Conservation (phyloP, 2,113 vertebrate genomes). For the Astatoreochromis straeleni region DNA sequence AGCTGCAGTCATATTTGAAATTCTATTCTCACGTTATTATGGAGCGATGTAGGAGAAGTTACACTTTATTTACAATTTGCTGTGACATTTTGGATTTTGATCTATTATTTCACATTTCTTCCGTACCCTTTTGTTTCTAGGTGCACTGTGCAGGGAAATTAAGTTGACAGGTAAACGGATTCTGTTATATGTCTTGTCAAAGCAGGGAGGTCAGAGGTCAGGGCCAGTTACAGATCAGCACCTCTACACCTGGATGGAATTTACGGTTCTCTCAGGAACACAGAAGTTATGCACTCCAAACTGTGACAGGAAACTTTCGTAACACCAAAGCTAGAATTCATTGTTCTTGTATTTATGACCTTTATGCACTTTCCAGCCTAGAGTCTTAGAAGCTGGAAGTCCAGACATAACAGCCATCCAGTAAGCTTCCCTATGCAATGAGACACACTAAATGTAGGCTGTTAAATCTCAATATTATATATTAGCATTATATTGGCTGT, state of each 20-base stretch:
- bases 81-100: conserved; percentile 38
- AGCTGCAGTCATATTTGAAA: conserved; percentile 49
- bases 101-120: conserved; percentile 14
- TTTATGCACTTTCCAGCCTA: not conserved
- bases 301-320: not conserved
- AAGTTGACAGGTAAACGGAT: not conserved
- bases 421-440: not conserved
- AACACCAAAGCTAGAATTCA: not conserved
- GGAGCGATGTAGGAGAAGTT: conserved; percentile 3
- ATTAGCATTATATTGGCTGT: not conserved
- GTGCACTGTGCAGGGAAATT: not conserved
- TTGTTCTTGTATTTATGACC: not conserved
- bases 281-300: not conserved
- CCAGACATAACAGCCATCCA: not conserved
- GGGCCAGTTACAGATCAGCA: not conserved
- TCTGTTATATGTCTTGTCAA: not conserved
- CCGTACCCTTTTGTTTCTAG: not conserved
- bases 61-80: conserved; percentile 34
- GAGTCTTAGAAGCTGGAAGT: not conserved
- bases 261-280: not conserved
- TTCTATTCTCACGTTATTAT: conserved; percentile 32
- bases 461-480: not conserved
- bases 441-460: not conserved
- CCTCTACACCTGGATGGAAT: not conserved
- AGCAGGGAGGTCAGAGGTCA: not conserved